Percentiles rank a stretch among this genome's conserved stretches.
phyloP scores from a whole-genome alignment of 2,797 vertebrate species.

The Rhinichthys osculus region DNA sequence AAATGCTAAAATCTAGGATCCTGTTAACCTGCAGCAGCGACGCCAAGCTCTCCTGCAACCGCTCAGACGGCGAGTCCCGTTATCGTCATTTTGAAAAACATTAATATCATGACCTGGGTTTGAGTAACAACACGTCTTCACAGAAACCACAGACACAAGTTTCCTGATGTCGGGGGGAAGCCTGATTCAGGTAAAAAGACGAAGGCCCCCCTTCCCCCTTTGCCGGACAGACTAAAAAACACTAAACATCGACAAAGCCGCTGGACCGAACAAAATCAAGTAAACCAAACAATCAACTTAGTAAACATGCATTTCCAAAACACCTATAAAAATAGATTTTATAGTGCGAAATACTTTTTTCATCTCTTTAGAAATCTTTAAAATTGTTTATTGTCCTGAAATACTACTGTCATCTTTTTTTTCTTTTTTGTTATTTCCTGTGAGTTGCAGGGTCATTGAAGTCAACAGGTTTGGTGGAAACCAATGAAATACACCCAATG shows the following conservation, averaged over 20 bases:
- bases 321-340: slow-evolving; percentile 89
- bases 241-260: slow-evolving; percentile 71
- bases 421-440: slow-evolving; percentile 63
- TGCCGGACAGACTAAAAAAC: slow-evolving; percentile 74
- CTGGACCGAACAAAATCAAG: slow-evolving; percentile 73
- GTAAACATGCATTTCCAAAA: slow-evolving; percentile 87
- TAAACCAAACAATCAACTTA: slow-evolving; percentile 75
- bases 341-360: slow-evolving; percentile 85
- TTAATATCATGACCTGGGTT: slow-evolving; percentile 70
- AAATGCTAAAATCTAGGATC: slow-evolving; percentile 75
- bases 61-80: slow-evolving; percentile 52
- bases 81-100: slow-evolving; percentile 62
- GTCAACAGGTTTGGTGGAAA: slow-evolving; percentile 86
- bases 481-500: slow-evolving; percentile 99
- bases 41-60: slow-evolving; percentile 71
- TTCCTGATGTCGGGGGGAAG: slow-evolving; percentile 75
- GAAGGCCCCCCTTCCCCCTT: slow-evolving; percentile 68
- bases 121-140: slow-evolving; percentile 74
- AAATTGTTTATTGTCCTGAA: slow-evolving; percentile 82
- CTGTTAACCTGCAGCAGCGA: slow-evolving; percentile 62
- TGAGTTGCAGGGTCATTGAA: slow-evolving; percentile 77
- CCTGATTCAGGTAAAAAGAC: slow-evolving; percentile 65
- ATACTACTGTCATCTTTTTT: slow-evolving; percentile 71
- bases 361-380: slow-evolving; percentile 85
- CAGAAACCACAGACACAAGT: slow-evolving; percentile 76